phyloP scores from a whole-genome alignment of 2,797 vertebrate genomes.

The Propithecus perrieri region DNA sequence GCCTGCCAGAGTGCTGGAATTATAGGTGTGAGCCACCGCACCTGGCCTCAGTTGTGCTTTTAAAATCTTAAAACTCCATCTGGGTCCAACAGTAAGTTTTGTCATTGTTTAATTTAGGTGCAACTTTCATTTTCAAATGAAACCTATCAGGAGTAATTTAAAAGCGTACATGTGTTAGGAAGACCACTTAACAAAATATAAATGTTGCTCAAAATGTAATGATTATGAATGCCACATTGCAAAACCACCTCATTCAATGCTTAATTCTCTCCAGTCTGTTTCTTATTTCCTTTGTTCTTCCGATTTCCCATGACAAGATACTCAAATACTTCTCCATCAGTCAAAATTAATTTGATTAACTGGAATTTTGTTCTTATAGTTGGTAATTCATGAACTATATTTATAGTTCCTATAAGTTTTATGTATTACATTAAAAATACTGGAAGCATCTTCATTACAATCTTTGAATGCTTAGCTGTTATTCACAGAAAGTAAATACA shows the following conservation, averaged over 20 bases:
- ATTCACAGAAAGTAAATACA: neutral
- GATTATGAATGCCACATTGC: neutral
- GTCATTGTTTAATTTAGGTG: conserved; percentile 25
- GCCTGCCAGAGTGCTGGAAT: too few species aligned
- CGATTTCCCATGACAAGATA: neutral
- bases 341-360: conserved; percentile 11
- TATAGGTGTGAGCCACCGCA: too few species aligned
- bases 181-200: conserved; percentile 27
- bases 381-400: conserved; percentile 5
- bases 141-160: conserved; percentile 18
- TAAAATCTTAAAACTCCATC: conserved; percentile 17
- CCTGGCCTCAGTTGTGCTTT: conserved; percentile 17
- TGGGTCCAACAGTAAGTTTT: neutral
- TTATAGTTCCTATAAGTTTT: neutral
- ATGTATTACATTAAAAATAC: neutral
- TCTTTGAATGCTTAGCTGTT: neutral
- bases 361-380: conserved; percentile 28
- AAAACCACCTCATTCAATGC: conserved; percentile 32
- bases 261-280: conserved; percentile 13
- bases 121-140: conserved; percentile 20
- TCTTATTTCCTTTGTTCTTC: conserved; percentile 33
- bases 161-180: neutral
- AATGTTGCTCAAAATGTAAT: neutral
- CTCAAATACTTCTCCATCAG: conserved; percentile 9
- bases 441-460: neutral